phyloP scores from a whole-genome alignment of 2,888 invertebrate genomes.

The Metopia argyrocephala region DNA sequence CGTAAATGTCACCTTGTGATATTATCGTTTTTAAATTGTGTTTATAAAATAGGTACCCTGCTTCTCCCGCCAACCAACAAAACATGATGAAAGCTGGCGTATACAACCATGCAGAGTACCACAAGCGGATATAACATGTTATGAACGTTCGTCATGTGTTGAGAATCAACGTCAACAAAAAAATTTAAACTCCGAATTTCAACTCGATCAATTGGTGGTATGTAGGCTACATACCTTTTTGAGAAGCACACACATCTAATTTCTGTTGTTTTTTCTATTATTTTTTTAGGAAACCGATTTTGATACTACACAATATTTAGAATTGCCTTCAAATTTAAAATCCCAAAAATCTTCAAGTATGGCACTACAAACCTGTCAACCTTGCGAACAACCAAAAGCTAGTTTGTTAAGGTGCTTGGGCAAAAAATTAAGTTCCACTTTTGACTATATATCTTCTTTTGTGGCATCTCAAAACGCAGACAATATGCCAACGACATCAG shows the following conservation, averaged over 20 bases:
- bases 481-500: background rate
- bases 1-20: background rate
- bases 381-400: slow-evolving; percentile 18
- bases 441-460: slow-evolving; percentile 31
- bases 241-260: too few species aligned
- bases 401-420: slow-evolving; percentile 42
- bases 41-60: background rate
- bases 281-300: background rate
- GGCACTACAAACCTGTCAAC: background rate
- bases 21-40: too few species aligned
- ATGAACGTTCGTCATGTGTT: background rate
- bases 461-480: background rate
- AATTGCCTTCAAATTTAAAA: background rate
- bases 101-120: background rate
- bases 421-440: slow-evolving; percentile 35
- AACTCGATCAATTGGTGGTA: too few species aligned
- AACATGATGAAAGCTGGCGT: background rate
- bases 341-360: background rate
- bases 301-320: background rate
- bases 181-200: background rate
- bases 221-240: too few species aligned
- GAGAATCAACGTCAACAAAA: background rate
- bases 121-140: background rate
- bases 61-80: background rate
- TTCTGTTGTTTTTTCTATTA: too few species aligned